Conservation (phyloP, 2,888 invertebrate species). For the Cabera pusaria region DNA sequence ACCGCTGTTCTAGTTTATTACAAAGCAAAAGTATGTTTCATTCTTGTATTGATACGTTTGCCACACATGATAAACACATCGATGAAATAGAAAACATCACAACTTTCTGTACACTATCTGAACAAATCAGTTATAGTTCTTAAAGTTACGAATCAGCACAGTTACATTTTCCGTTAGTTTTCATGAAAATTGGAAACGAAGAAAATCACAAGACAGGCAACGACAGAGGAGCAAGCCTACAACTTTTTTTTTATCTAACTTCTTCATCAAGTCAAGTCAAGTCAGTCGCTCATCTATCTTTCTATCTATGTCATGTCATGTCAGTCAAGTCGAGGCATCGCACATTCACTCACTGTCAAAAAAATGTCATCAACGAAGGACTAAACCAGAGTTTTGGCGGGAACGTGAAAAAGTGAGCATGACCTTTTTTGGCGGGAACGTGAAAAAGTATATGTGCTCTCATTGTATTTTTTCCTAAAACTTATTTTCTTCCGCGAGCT, state of each 20-base stretch:
- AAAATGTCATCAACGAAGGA: too few species aligned
- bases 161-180: constrained; percentile 75
- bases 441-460: too few species aligned
- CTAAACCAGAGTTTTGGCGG: too few species aligned
- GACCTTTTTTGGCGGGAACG: too few species aligned
- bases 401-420: too few species aligned
- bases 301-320: too few species aligned
- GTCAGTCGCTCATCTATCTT: too few species aligned
- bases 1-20: constrained; percentile 67
- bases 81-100: constrained; percentile 36
- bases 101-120: constrained; percentile 9
- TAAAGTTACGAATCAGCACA: constrained; percentile 30
- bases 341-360: too few species aligned
- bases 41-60: constrained; percentile 71
- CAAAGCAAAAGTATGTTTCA: constrained; percentile 74
- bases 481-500: too few species aligned
- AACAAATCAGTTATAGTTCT: constrained; percentile 1
- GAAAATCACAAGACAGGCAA: constrained; percentile 64
- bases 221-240: constrained; percentile 44
- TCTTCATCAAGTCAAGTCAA: too few species aligned
- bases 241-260: constrained; percentile 24
- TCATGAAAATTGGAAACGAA: constrained; percentile 62
- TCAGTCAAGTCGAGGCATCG: too few species aligned
- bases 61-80: constrained; percentile 67
- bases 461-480: too few species aligned